A percentile compares a stretch with the other conserved stretches of the same genome.
Conservation (phyloP, 2,113 vertebrate genomes). For the Dolichotis patagonum region DNA sequence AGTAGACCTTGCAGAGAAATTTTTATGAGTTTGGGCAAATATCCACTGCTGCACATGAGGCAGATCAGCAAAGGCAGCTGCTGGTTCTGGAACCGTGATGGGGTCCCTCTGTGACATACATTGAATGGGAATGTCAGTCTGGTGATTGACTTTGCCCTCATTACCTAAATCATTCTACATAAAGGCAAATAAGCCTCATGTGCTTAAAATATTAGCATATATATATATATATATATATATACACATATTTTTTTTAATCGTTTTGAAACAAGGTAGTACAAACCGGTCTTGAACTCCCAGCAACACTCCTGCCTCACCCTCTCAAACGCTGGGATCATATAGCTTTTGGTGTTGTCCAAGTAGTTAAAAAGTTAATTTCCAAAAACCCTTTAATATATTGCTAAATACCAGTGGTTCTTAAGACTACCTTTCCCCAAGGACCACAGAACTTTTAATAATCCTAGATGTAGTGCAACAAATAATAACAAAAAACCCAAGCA, state of each 20-base stretch:
- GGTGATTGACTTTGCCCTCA: neutral
- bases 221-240: no score
- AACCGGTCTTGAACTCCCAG: neutral
- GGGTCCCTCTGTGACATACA: neutral
- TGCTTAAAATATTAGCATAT: conserved; percentile 6
- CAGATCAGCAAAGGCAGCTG: conserved; percentile 42
- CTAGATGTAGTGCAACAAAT: neutral
- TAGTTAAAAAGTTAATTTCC: neutral
- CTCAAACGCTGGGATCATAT: neutral
- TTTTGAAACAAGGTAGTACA: neutral
- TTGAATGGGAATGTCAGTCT: conserved; percentile 7
- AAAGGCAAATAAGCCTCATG: neutral
- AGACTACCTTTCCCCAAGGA: neutral
- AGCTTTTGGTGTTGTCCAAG: neutral
- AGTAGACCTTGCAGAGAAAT: conserved; percentile 66
- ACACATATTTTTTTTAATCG: neutral
- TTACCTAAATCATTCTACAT: neutral
- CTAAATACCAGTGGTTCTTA: neutral
- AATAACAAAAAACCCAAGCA: neutral
- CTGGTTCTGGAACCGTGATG: neutral
- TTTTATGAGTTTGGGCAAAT: conserved; percentile 78
- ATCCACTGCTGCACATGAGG: neutral
- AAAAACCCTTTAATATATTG: neutral
- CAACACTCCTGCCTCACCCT: neutral
- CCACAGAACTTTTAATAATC: neutral